A percentile compares a stretch with the other conserved stretches of the same genome.
Conservation (phyloP, 23 tunicate species). For the Halocynthia roretzi region DNA sequence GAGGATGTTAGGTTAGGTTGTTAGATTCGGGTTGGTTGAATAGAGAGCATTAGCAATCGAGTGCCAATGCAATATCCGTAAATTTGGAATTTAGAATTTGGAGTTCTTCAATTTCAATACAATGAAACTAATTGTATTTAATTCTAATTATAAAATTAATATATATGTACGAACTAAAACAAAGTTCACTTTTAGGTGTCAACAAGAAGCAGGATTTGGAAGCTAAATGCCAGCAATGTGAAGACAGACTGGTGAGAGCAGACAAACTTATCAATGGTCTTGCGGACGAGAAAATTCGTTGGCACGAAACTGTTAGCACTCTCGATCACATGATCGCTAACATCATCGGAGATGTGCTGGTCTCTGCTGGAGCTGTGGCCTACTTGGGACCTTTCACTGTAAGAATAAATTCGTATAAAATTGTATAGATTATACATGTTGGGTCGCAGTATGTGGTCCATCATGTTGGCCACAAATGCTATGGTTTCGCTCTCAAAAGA, state of each 20-base stretch:
- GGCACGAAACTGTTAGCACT: constrained; percentile 83
- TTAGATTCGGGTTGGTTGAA: not conserved
- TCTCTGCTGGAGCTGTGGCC: constrained; percentile 95
- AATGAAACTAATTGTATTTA: not conserved
- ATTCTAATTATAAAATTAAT: not conserved
- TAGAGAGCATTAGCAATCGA: not conserved
- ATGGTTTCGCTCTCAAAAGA: no score
- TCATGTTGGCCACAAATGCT: no score
- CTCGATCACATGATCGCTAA: constrained; percentile 88
- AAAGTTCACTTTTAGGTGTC: constrained; percentile 38
- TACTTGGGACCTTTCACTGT: constrained; percentile 85
- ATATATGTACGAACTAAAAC: not conserved
- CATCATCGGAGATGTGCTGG: constrained; percentile 95
- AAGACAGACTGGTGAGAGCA: constrained; percentile 90
- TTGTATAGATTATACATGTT: not conserved
- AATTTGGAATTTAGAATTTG: not conserved
- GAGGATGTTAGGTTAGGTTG: not conserved
- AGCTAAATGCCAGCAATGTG: constrained; percentile 75
- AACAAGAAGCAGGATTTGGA: constrained; percentile 94
- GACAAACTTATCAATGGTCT: constrained; percentile 97
- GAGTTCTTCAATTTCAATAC: not conserved
- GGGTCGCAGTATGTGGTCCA: no score
- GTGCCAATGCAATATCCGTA: not conserved
- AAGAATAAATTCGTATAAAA: not conserved
- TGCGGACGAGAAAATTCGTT: constrained; percentile 95